Conservation (phyloP, 2,888 invertebrate species). For the Nomada fucata region DNA sequence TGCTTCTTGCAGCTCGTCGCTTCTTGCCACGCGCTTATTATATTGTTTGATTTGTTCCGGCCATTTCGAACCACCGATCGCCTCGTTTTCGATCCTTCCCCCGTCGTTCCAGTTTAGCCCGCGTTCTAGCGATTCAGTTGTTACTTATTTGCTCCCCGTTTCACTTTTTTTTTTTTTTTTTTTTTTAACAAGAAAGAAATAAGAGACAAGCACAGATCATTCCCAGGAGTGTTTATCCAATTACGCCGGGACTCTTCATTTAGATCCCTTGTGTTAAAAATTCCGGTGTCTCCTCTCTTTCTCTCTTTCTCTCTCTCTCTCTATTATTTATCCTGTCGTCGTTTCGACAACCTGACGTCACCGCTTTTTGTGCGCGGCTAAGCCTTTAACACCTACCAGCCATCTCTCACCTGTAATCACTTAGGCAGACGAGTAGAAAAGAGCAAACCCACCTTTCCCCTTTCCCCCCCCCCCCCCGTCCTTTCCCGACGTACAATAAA, state of each 20-base stretch:
- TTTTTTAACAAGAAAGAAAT: too few relatives aligned
- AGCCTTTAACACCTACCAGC: conserved; percentile 31
- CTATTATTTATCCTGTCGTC: conserved; percentile 15
- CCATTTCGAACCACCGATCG: conserved; percentile 50
- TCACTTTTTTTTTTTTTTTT: not conserved
- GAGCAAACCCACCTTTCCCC: conserved; percentile 8
- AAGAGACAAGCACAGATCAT: not conserved
- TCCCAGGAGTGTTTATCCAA: conserved; percentile 8
- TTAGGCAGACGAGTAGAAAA: conserved; percentile 23
- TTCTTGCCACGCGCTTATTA: conserved; percentile 65
- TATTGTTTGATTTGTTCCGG: conserved; percentile 63
- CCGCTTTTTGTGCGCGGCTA: conserved; percentile 17
- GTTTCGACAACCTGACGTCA: conserved; percentile 5
- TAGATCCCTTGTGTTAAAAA: not conserved
- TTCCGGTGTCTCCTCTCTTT: not conserved
- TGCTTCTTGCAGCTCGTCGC: conserved; percentile 55
- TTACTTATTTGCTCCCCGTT: not conserved
- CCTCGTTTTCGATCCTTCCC: conserved; percentile 43
- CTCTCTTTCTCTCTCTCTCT: not conserved
- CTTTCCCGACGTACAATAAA: not conserved
- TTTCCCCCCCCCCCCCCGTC: conserved; percentile 8
- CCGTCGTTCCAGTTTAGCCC: not conserved
- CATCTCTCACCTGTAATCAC: conserved; percentile 34
- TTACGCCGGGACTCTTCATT: conserved; percentile 22
- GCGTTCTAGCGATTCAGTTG: not conserved